These are phyloP conservation scores for Watsonalla binaria DNA, from an alignment of 2,888 invertebrate species.

Conservation along the genomic window DNA sequence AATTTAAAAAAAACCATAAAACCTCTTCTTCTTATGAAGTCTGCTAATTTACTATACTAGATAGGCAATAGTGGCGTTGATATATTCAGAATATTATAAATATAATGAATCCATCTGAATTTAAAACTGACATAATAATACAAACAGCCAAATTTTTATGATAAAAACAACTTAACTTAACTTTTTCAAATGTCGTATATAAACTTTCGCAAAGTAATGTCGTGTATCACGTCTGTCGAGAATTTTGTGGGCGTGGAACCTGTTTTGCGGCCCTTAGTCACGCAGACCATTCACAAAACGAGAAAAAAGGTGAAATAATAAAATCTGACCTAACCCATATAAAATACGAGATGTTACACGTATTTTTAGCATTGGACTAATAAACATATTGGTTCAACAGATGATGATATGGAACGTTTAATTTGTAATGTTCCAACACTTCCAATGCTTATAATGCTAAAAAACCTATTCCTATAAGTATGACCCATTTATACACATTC, in stretches of 20 bases:
- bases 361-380: constrained; percentile 45
- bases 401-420: constrained; percentile 62
- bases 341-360: constrained; percentile 35
- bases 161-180: neutral
- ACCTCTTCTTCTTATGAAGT: too few relatives aligned
- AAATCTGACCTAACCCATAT: constrained; percentile 14
- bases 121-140: neutral
- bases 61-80: too few relatives aligned
- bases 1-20: too few relatives aligned
- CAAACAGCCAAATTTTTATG: neutral
- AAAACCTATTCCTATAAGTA: constrained; percentile 13
- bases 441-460: constrained; percentile 31
- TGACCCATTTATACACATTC: neutral
- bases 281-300: constrained; percentile 24
- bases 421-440: constrained; percentile 39
- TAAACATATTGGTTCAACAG: constrained; percentile 55
- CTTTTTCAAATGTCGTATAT: constrained; percentile 3
- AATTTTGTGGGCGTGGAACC: constrained; percentile 53
- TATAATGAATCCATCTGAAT: neutral
- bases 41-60: too few relatives aligned
- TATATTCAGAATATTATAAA: neutral
- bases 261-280: constrained; percentile 35
- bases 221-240: constrained; percentile 24
- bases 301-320: constrained; percentile 25
- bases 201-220: constrained; percentile 38